Conservation (phyloP, 2,888 invertebrate species). For the Anthophora plumipes region DNA sequence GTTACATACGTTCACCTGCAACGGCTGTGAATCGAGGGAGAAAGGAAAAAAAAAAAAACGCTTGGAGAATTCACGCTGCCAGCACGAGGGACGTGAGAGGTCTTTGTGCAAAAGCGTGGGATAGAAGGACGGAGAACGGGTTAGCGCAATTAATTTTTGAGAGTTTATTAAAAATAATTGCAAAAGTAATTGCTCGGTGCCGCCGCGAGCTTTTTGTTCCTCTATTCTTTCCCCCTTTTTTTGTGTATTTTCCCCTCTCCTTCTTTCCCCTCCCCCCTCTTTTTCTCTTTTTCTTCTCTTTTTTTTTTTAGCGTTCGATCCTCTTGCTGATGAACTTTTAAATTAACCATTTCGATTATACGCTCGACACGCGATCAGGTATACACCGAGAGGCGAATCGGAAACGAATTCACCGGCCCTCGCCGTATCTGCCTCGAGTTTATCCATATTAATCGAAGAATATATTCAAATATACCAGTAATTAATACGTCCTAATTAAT, state of each 20-base stretch:
- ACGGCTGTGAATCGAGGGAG: too few species aligned
- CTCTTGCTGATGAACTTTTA: slow-evolving; percentile 10
- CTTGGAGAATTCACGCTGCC: slow-evolving; percentile 23
- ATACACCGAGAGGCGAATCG: background rate
- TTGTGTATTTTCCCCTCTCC: too few species aligned
- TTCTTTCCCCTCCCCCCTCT: background rate
- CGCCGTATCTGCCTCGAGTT: background rate
- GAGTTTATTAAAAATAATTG: slow-evolving; percentile 62
- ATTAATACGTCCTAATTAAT: slow-evolving; percentile 37
- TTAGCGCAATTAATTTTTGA: slow-evolving; percentile 60
- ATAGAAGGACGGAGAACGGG: background rate
- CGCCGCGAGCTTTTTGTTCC: background rate
- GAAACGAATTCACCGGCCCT: slow-evolving; percentile 30
- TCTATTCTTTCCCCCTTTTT: background rate
- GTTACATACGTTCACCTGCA: too few species aligned
- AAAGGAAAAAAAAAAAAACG: too few species aligned
- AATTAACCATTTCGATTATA: slow-evolving; percentile 50
- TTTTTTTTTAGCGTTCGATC: too few species aligned
- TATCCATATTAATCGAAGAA: slow-evolving; percentile 4
- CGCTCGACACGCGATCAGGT: slow-evolving; percentile 3
- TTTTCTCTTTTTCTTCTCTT: background rate
- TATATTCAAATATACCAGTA: background rate
- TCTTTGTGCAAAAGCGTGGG: slow-evolving; percentile 5
- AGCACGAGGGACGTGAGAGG: slow-evolving; percentile 10
- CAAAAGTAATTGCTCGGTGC: slow-evolving; percentile 51